Evolutionary conservation across 1,140 invertebrate species (phyloP).

Genomic region (Dreissena polymorpha): DNA sequence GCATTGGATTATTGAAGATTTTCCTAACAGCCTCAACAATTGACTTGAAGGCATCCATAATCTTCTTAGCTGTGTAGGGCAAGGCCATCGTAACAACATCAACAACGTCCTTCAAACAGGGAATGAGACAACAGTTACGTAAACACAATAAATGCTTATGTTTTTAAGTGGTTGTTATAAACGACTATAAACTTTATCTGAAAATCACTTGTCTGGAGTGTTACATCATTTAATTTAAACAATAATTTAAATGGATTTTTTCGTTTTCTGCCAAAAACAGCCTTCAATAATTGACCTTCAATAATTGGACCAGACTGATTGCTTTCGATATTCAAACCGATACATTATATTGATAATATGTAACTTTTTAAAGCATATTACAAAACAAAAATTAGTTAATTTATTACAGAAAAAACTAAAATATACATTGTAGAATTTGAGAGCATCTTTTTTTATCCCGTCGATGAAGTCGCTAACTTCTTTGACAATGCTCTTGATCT

Average conservation of each 20-base stretch:
- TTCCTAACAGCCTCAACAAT: slow-evolving; percentile 1
- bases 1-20: slow-evolving; percentile 22
- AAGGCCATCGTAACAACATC: slow-evolving; percentile 17
- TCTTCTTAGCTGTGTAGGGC: slow-evolving; percentile 38
- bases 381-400: too few species aligned
- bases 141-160: too few species aligned
- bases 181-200: neutral
- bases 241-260: too few species aligned
- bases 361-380: too few species aligned
- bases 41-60: slow-evolving; percentile 32
- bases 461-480: slow-evolving; percentile 25
- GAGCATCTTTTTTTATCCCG: slow-evolving; percentile 12
- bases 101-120: slow-evolving; percentile 25
- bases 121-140: too few species aligned
- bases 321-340: too few species aligned
- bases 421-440: slow-evolving; percentile 41
- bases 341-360: too few species aligned
- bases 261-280: too few species aligned
- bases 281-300: too few species aligned
- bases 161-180: neutral
- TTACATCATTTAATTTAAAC: too few species aligned
- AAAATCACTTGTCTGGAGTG: neutral
- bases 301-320: too few species aligned
- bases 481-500: slow-evolving; percentile 22
- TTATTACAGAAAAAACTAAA: too few species aligned